Conservation (phyloP, 2,888 invertebrate genomes). For the Pegoplata infirma region DNA sequence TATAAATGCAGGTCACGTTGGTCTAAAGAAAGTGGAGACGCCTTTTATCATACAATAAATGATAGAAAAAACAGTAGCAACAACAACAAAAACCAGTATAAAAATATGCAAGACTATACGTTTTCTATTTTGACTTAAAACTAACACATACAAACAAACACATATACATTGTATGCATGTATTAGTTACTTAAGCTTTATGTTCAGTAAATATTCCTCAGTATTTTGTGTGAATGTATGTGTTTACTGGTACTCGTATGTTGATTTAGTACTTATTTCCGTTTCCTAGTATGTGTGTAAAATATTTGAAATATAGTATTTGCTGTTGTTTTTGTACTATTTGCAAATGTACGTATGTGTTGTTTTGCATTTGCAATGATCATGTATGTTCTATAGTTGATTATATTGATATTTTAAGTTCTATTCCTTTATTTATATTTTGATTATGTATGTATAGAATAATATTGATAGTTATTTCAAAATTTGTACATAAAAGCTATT, state of each 20-base stretch:
- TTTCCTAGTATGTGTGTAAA: slow-evolving; percentile 52
- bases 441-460: neutral
- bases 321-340: neutral
- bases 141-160: slow-evolving; percentile 12
- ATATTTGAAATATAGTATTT: slow-evolving; percentile 54
- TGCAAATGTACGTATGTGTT: neutral
- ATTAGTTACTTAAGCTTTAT: slow-evolving; percentile 39
- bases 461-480: neutral
- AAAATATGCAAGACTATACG: slow-evolving; percentile 32
- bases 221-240: no score
- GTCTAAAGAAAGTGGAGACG: slow-evolving; percentile 63
- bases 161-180: no score
- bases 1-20: slow-evolving; percentile 63
- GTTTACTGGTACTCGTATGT: slow-evolving; percentile 16
- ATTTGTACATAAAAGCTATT: neutral
- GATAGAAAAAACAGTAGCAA: neutral
- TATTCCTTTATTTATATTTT: neutral
- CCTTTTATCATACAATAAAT: slow-evolving; percentile 40
- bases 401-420: neutral
- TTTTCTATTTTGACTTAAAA: slow-evolving; percentile 30
- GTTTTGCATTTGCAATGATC: slow-evolving; percentile 13
- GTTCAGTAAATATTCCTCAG: slow-evolving; percentile 30
- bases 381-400: slow-evolving; percentile 16
- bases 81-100: no score
- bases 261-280: slow-evolving; percentile 61